phyloP scores from a whole-genome alignment of 2,113 vertebrate genomes.

The Laterallus jamaicensis region DNA sequence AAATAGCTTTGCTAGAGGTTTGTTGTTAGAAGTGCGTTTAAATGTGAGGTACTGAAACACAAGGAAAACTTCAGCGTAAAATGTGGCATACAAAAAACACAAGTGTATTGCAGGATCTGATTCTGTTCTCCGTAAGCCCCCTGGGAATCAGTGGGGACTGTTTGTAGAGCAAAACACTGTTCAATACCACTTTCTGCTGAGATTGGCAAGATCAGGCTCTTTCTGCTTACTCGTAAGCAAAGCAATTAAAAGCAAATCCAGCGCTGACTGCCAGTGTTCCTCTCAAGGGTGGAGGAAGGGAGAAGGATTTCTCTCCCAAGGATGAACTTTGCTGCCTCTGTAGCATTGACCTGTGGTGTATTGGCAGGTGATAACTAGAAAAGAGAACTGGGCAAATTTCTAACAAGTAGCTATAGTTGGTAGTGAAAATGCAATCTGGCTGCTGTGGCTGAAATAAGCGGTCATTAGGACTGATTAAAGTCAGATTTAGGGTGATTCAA shows the following conservation, averaged over 20 bases:
- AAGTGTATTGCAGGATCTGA: neutral
- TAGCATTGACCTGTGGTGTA: constrained; percentile 23
- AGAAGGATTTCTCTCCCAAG: constrained; percentile 6
- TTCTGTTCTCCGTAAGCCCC: neutral
- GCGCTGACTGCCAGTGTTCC: neutral
- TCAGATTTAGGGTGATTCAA: constrained; percentile 72
- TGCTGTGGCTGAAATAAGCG: constrained; percentile 67
- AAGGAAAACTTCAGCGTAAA: neutral
- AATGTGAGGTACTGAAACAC: neutral
- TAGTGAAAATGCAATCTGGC: constrained; percentile 66
- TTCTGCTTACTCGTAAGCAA: constrained; percentile 16
- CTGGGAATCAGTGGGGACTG: neutral
- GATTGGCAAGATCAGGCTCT: constrained; percentile 5
- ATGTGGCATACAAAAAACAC: neutral
- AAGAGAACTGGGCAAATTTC: constrained; percentile 62
- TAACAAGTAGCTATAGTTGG: constrained; percentile 62
- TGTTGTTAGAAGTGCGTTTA: neutral
- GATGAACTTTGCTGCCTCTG: neutral
- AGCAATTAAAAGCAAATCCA: constrained; percentile 22
- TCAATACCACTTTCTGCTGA: neutral
- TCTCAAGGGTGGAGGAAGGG: neutral
- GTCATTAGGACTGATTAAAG: constrained; percentile 77
- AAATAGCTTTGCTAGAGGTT: neutral
- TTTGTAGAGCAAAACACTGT: neutral
- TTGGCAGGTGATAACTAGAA: constrained; percentile 64